Base-by-base conservation (phyloP, 2,888 invertebrate species). In the Volucella zonaria region DNA sequence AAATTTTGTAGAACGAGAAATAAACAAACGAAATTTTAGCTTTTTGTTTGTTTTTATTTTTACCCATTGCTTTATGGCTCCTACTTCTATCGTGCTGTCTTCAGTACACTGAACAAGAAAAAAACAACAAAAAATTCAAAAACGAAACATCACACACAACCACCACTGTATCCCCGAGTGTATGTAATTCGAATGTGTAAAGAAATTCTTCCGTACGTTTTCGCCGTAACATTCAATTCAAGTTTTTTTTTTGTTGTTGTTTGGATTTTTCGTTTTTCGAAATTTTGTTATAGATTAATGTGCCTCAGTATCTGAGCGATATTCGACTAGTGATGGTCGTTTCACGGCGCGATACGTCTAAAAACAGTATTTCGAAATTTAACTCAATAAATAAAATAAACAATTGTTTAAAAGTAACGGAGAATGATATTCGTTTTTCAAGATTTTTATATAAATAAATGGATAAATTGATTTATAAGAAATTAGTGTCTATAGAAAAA, bases 281-380 rank as follows among this genome's bases (percentile, higher is more conserved):
- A 31, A 31, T 31, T 31, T 31, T 74, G 68, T 75, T 83, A 59
- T 18, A 81, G 62, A 73, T 68, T 67, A 68, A 51, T 85, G 68
- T 73, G 81, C 67, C 67, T 85, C 81, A 85, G 85, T 85, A 85
- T 85, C 85, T 85, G 85, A 85, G 85, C 85, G 85, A 85, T 77
- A 80, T 85, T 81, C 85, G 81, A 77, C 76, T 68, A 80, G 85
- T 70, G 68, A 73, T 62, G 81, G 85, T 85, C 81, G 85, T 40
- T 61, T 85, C 56, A 68, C 85, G 85, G 85, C 85, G 85, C 56
- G 85, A 81, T 85, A 85, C 85, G 58, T 15, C 12, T 45, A 23
- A 61, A 45, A 59, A 59, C 12, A 61, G 49, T 54, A 56, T 76
- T 77, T 85, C 76, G 73, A 81, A 77, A 67, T 42, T 43, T 9